phyloP scores from a whole-genome alignment of 2,113 vertebrate species.

The Megaceryle torquata region DNA sequence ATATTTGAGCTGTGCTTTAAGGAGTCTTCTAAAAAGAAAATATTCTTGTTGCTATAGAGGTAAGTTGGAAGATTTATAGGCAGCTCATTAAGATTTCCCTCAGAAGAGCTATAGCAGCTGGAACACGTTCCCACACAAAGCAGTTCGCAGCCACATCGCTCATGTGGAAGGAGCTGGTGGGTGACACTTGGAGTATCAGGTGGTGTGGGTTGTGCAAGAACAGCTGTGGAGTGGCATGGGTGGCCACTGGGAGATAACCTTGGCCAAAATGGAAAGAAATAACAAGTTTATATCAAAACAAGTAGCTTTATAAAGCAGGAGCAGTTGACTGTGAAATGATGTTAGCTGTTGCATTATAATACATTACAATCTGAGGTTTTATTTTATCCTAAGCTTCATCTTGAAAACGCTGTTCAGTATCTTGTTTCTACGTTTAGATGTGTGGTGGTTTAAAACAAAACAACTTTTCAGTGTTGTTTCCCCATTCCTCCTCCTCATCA shows the following conservation, averaged over 20 bases:
- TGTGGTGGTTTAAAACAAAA: background rate
- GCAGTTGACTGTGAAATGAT: background rate
- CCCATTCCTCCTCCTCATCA: background rate
- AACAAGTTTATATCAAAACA: constrained; percentile 37
- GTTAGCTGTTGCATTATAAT: background rate
- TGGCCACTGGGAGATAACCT: background rate
- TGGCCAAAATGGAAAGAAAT: background rate
- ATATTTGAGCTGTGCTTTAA: background rate
- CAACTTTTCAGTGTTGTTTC: background rate
- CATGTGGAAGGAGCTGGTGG: background rate
- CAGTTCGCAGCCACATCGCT: background rate
- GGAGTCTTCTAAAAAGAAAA: background rate
- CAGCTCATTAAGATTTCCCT: background rate
- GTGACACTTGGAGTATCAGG: background rate
- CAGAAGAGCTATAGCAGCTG: background rate
- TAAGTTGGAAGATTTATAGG: background rate
- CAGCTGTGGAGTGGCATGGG: background rate
- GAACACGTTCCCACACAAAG: background rate
- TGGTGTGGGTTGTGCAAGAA: background rate
- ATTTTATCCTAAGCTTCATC: background rate
- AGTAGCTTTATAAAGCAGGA: background rate
- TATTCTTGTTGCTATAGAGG: background rate
- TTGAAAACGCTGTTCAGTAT: background rate
- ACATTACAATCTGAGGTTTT: background rate
- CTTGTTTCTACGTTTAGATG: background rate